Base-by-base conservation (phyloP, 2,888 invertebrate genomes). In the Athalia rosae region DNA sequence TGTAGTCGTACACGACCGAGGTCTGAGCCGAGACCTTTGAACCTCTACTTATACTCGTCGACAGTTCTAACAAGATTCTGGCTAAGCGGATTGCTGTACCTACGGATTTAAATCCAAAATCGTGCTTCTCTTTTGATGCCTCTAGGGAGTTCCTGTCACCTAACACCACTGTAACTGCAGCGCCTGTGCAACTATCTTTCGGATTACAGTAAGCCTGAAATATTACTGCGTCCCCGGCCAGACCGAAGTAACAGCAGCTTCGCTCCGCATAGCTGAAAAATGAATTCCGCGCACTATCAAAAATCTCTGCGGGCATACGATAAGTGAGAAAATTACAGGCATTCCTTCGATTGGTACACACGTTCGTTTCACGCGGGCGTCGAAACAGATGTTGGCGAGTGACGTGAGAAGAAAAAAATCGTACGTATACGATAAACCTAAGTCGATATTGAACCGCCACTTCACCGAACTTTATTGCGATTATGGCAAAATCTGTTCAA, bases 11-110 rank as follows among this genome's bases (percentile, higher is more conserved):
- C 48, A 61, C 74, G 47, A 61, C 74, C 11, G 28, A 62, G 15
- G 13, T 74, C 61, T 74, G 28, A 0, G 47, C 48, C 74, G 43
- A 61, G 62, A 74, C 74, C 74, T 62, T 76, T 64, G 66, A 63
- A 63, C 56, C 61, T 76, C 66, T 76, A 66, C 76, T 77, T 77
- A 67, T 59, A 77, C 59, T 67, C 67, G 76, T 59, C 76, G 76
- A 66, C 81, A 80, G 80, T 80, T 83, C 69, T 84, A 84, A 86
- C 82, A 81, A 85, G 84, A 85, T 85, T 85, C 84, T 67, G 28
- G 80, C 81, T 85, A 86, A 85, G 84, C 86, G 82, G 84, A 82
- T 85, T 85, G 83, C 82, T 28, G 28, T 28, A 28, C 28, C 83
- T 84, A 79, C 77, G 78, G 73, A 77, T 78, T 79, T 67, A 80